Percentiles rank a stretch among this genome's conserved stretches.
These are phyloP conservation scores for Hydrolagus affinis DNA, from an alignment of 2,113 vertebrate species.

Conservation along the genomic window DNA sequence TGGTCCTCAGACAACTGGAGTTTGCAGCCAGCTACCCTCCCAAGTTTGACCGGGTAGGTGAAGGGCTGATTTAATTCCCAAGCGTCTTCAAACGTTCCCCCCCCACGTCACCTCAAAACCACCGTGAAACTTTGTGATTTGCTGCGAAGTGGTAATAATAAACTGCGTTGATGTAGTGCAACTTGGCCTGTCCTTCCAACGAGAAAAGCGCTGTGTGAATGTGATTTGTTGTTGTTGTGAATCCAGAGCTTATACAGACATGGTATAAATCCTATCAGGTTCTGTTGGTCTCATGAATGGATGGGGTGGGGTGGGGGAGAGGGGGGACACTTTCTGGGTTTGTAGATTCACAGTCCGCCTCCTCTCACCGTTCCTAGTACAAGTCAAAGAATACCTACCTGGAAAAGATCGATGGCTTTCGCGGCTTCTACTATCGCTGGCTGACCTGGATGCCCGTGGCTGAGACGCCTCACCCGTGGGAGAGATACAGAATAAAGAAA, in stretches of 20 bases:
- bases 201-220: too few relatives aligned
- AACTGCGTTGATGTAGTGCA: background rate
- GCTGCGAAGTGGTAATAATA: background rate
- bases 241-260: too few relatives aligned
- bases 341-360: background rate
- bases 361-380: constrained; percentile 54
- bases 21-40: constrained; percentile 81
- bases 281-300: too few relatives aligned
- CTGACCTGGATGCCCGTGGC: constrained; percentile 68
- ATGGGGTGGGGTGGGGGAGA: too few relatives aligned
- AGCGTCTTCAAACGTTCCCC: background rate
- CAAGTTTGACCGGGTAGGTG: constrained; percentile 70
- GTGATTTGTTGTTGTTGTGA: too few relatives aligned
- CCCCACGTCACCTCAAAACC: background rate
- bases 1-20: constrained; percentile 82
- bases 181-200: too few relatives aligned
- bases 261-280: too few relatives aligned
- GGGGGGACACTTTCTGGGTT: too few relatives aligned
- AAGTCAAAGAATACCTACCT: constrained; percentile 77
- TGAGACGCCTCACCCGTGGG: constrained; percentile 66
- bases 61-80: background rate
- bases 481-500: constrained; percentile 48
- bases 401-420: constrained; percentile 84
- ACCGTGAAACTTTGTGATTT: background rate
- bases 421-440: constrained; percentile 86